A percentile compares a stretch with the other conserved stretches of the same genome.
Evolutionary conservation across 2,797 vertebrate genomes (phyloP).

Genomic region (Sebastes diploproa): DNA sequence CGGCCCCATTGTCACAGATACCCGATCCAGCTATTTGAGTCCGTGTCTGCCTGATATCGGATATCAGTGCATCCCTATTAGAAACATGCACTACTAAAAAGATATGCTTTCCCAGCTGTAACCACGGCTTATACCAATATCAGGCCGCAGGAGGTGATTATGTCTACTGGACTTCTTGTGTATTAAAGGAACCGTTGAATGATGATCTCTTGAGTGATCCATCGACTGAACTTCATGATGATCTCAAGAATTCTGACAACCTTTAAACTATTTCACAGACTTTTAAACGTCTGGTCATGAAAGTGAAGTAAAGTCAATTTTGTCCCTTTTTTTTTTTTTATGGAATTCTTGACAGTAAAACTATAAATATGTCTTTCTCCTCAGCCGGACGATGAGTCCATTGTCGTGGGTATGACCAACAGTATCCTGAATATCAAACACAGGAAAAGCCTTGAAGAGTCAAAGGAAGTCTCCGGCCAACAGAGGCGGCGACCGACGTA

Average conservation of each 20-base stretch:
- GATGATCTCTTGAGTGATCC: constrained; percentile 74
- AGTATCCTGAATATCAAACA: constrained; percentile 93
- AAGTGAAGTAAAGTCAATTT: not conserved
- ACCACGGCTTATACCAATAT: no score
- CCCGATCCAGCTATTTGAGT: no score
- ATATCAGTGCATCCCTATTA: no score
- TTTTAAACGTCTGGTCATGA: not conserved
- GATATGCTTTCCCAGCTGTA: not conserved
- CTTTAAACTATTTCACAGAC: constrained; percentile 13
- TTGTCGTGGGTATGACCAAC: constrained; percentile 96
- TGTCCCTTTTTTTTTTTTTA: not conserved
- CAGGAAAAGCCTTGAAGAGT: constrained; percentile 86
- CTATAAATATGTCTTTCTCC: not conserved
- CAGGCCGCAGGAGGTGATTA: not conserved
- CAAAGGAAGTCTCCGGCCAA: constrained; percentile 68
- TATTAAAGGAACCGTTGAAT: constrained; percentile 13
- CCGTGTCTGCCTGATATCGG: no score
- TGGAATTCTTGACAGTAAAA: constrained; percentile 32
- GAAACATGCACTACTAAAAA: not conserved
- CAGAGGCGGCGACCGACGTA: constrained; percentile 84
- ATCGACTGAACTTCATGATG: constrained; percentile 67
- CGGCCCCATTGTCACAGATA: no score
- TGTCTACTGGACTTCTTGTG: not conserved
- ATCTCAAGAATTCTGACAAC: constrained; percentile 63
- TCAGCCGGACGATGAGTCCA: constrained; percentile 91